Percentiles rank a stretch among this genome's conserved stretches.
Evolutionary conservation across 2,797 vertebrate species (phyloP).

Genomic region (Chromis chromis): DNA sequence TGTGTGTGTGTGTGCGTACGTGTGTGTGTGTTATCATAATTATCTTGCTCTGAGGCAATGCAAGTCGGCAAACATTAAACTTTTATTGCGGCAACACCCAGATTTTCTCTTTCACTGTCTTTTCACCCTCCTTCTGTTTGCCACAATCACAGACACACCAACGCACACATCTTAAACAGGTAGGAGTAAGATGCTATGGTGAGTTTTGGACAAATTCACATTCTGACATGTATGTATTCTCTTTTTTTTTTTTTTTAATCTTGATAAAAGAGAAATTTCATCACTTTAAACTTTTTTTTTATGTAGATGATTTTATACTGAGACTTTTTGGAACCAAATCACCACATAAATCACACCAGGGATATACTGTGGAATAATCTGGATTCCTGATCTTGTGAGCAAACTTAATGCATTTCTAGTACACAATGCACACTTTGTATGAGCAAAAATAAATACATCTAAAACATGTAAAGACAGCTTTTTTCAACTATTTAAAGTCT

Average conservation of each 20-base stretch:
- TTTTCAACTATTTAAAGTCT: background rate
- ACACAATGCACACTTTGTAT: background rate
- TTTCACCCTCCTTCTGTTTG: background rate
- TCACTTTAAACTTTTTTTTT: background rate
- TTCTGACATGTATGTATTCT: background rate
- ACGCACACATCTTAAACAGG: background rate
- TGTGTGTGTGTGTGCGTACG: background rate
- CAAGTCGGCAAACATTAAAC: conserved; percentile 43
- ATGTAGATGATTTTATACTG: background rate
- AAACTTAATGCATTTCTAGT: background rate
- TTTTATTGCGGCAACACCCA: conserved; percentile 39
- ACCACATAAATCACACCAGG: background rate
- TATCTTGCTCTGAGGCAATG: conserved; percentile 37
- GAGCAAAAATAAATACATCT: background rate
- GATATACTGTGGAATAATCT: background rate
- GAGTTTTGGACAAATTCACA: background rate
- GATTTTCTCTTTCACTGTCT: conserved; percentile 35
- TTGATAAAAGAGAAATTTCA: background rate
- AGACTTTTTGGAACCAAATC: background rate
- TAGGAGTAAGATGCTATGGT: background rate
- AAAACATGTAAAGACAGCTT: background rate
- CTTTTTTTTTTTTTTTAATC: no score
- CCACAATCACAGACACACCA: conserved; percentile 8
- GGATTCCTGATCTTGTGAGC: background rate
- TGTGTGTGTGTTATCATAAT: conserved; percentile 37